Conservation (phyloP, 1,140 invertebrate species). For the Phortica variegata region DNA sequence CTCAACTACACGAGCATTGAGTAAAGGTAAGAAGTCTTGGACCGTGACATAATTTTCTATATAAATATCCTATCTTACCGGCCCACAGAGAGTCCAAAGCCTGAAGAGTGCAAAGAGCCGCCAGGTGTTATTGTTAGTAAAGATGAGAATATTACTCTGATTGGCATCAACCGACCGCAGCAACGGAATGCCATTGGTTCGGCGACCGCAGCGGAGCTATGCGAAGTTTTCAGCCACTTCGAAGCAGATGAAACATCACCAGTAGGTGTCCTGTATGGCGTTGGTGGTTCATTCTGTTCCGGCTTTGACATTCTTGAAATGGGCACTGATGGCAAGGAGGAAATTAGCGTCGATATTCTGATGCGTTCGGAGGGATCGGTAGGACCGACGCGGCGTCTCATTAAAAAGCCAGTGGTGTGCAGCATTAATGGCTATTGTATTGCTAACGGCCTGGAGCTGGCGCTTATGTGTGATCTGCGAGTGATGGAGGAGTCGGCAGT, state of each 20-base stretch:
- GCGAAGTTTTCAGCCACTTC: constrained; percentile 73
- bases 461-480: constrained; percentile 86
- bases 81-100: constrained; percentile 11
- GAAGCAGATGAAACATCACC: constrained; percentile 70
- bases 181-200: constrained; percentile 80
- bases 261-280: constrained; percentile 80
- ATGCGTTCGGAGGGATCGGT: constrained; percentile 53
- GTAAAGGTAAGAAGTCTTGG: constrained; percentile 26
- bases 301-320: constrained; percentile 82
- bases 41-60: constrained; percentile 27
- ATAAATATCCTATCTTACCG: not conserved
- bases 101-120: constrained; percentile 14
- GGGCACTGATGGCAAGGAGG: constrained; percentile 37
- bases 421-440: constrained; percentile 85
- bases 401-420: constrained; percentile 82
- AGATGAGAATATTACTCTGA: constrained; percentile 66
- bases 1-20: constrained; percentile 11
- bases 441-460: constrained; percentile 85
- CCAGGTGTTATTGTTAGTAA: constrained; percentile 54
- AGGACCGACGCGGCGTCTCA: constrained; percentile 65
- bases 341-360: constrained; percentile 46
- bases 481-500: constrained; percentile 82
- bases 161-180: constrained; percentile 83
- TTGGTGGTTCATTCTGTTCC: constrained; percentile 87
- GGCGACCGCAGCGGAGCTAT: constrained; percentile 66